Base-by-base conservation (phyloP, 2,888 invertebrate species). In the Machimus atricapillus region DNA sequence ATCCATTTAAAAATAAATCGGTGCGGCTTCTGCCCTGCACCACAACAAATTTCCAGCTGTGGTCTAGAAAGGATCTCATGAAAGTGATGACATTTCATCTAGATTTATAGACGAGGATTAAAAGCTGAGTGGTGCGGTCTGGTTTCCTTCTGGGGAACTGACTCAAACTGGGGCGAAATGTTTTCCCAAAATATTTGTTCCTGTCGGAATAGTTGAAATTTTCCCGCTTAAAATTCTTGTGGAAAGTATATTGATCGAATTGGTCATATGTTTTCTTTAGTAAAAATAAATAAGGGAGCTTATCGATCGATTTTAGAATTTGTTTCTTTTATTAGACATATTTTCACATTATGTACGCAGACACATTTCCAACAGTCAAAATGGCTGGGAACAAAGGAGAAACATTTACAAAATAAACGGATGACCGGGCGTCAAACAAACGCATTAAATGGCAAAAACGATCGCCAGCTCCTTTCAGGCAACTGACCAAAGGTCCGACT, bases 1-100 rank as follows among this genome's bases (percentile, higher is more conserved):
- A 88, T 87, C 87, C 88, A 87, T 88, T 87, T 88, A 87, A 88
- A 88, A 88, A 88, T 88, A 88, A 88, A 88, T 87, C 85, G 43
- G 74, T 85, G 81, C 66, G 87, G 85, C 58, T 78, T 82, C 82
- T 81, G 85, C 86, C 81, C 52, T 66, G 19, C 66, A 77, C 86
- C 77, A 37, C 82, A 85, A 88, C 87, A 87, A 87, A 88, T 88
- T 86, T 82, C 73, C 78, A 40, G 79, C 85, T 85, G 66, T 66
- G 43, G 23, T 34, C 40, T 9, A n/a, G 37, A 3, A 66, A 73
- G 34, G 23, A 73, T 37, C 23, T 85, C 85, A 74, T 43, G 37
- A 46, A 23, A 66, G 43, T 31, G 74, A 74, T 9, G 85, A 73
- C 31, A 37, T 73, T 27, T 37, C 37, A 56, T 27, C 12, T 14